Base-by-base conservation (phyloP, 2,113 vertebrate genomes). In the Hylia prasina region DNA sequence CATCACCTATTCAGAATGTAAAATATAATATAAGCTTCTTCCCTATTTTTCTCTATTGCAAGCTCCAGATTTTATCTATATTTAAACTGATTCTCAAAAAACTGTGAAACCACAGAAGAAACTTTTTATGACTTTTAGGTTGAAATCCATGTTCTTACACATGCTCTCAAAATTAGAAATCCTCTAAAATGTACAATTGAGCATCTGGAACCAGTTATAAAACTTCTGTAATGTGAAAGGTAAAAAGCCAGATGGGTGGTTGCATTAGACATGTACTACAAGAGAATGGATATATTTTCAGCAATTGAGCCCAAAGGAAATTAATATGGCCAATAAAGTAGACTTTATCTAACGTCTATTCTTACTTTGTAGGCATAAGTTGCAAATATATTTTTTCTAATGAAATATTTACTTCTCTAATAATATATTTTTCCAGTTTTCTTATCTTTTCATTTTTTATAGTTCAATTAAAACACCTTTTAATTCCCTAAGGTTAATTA, bases 1-100 rank as follows among this genome's bases (percentile, higher is more conserved):
- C 5, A 69, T 5, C 15, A 64, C 2, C 2, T 42, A 2, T 7
- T 68, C 35, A 72, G 8, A 12, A 42, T 4, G 2, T 9, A 47
- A 47, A 45, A 30, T 28, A 18, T 10, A 45, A 5, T 7, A 4
- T 45, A 53, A 27, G 7, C 3, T 18, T 51, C 40, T 71, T 63
- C 13, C 13, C 7, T 71, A 5, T 3, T 54, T 44, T 51, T 63
- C 47, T 45, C 42, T 53, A n/a, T 37, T 7, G 1, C 23, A 44
- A 75, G 3, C 3, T 58, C 12, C 12, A 60, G 10, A n/a, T 79
- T 82, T 76, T 20, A 64, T 12, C 8, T 45, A 18, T 28, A 48
- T 47, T 82, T 66, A 47, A 68, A 28, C 4, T 33, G 7, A 47
- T 82, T 71, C 39, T 76, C 39, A 75, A 70, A 78, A 40, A 1